Conservation (phyloP, 2,888 invertebrate species). For the Epinotia nisella region DNA sequence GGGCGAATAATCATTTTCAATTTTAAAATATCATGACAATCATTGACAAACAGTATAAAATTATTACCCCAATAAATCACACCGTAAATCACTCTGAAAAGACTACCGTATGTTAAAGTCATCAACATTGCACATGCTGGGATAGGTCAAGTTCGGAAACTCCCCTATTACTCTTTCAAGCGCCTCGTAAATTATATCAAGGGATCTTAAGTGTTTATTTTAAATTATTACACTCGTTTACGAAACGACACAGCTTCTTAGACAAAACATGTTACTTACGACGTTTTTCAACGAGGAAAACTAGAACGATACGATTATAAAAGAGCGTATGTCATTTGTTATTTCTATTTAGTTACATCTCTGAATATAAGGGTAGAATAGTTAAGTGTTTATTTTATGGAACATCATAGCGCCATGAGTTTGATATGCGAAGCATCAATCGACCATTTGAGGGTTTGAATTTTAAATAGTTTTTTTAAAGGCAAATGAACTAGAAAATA, state of each 20-base stretch:
- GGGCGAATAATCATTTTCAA: too few species aligned
- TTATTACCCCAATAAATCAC: constrained; percentile 34
- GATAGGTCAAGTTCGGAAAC: constrained; percentile 39
- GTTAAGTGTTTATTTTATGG: constrained; percentile 34
- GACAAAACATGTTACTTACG: not conserved
- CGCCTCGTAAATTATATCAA: constrained; percentile 36
- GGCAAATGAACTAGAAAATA: too few species aligned
- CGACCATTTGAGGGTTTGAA: not conserved
- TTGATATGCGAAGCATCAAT: constrained; percentile 23
- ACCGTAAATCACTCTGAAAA: constrained; percentile 23
- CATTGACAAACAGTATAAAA: constrained; percentile 12
- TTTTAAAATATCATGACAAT: not conserved
- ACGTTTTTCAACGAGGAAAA: not conserved
- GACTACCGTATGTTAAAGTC: constrained; percentile 28
- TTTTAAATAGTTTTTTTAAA: not conserved
- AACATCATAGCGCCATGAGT: constrained; percentile 14
- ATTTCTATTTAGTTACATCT: not conserved
- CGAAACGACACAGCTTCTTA: not conserved
- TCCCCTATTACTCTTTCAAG: constrained; percentile 40
- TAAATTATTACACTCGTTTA: constrained; percentile 4
- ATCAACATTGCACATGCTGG: constrained; percentile 40
- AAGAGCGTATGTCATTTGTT: not conserved
- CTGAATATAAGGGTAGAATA: not conserved
- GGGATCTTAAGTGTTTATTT: constrained; percentile 28
- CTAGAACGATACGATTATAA: not conserved